Evolutionary conservation across 2,888 invertebrate genomes (phyloP).

Genomic region (Agapostemon virescens): DNA sequence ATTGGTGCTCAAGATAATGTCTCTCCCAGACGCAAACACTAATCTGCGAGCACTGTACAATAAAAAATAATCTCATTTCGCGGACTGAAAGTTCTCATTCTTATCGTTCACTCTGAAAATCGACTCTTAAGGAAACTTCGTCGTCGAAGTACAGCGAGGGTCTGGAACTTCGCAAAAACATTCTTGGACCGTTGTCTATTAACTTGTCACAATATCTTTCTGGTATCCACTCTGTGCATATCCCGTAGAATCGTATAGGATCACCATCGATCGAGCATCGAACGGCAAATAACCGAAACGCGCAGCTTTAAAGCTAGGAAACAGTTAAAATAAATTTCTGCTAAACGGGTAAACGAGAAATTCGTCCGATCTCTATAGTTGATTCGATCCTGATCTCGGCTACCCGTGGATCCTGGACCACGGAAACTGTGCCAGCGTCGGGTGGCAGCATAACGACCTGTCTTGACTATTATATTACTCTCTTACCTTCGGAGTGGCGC

Average conservation of each 20-base stretch:
- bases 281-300: not conserved
- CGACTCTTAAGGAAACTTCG: not conserved
- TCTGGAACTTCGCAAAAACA: no score
- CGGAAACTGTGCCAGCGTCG: slow-evolving; percentile 56
- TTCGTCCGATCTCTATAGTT: not conserved
- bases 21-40: not conserved
- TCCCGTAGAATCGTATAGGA: no score
- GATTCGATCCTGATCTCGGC: not conserved
- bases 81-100: not conserved
- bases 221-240: no score
- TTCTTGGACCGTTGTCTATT: not conserved
- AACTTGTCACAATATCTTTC: not conserved
- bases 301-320: not conserved
- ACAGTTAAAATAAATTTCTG: not conserved
- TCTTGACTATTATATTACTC: slow-evolving; percentile 20
- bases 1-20: not conserved
- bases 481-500: slow-evolving; percentile 57
- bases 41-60: not conserved
- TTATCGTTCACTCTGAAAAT: not conserved
- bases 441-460: not conserved
- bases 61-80: slow-evolving; percentile 4
- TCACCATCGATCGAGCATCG: not conserved
- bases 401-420: slow-evolving; percentile 40
- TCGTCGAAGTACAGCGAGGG: not conserved
- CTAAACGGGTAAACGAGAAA: not conserved